Conservation (phyloP, 2,888 invertebrate genomes). For the Fissipunctia ypsillon region DNA sequence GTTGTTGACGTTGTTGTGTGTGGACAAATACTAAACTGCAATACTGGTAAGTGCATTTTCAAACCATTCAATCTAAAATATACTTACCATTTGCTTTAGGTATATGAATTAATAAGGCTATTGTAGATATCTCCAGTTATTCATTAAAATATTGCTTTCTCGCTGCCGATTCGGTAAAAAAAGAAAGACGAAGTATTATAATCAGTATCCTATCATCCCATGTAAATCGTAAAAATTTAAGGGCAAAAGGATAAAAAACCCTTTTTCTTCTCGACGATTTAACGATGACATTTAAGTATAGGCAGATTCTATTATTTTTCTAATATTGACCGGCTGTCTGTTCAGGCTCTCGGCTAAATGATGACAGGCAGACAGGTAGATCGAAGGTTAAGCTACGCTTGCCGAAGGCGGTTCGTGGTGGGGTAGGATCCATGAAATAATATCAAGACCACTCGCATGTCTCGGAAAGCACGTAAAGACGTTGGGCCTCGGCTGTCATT, state of each 20-base stretch:
- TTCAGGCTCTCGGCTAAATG: not conserved
- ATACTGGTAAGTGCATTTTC: slow-evolving; percentile 13
- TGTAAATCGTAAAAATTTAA: slow-evolving; percentile 5
- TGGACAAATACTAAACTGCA: not conserved
- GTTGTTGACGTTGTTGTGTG: not conserved
- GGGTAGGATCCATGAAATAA: no score
- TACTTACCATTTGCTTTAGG: not conserved
- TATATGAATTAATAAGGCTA: not conserved
- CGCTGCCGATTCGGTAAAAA: not conserved
- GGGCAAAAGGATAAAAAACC: not conserved
- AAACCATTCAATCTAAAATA: not conserved
- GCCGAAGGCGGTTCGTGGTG: no score
- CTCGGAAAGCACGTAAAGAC: no score
- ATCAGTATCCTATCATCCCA: not conserved
- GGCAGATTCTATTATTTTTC: not conserved
- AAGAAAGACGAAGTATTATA: not conserved
- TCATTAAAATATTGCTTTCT: not conserved
- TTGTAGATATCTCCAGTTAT: not conserved
- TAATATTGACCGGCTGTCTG: not conserved
- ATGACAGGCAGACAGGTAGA: no score
- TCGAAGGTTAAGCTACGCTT: no score
- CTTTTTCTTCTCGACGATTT: not conserved
- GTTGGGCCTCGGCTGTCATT: no score
- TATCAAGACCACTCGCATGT: no score
- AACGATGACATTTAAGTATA: not conserved